A percentile compares a stretch with the other conserved stretches of the same genome.
Evolutionary conservation across 2,113 vertebrate genomes (phyloP).

Genomic region (Serinus canaria): DNA sequence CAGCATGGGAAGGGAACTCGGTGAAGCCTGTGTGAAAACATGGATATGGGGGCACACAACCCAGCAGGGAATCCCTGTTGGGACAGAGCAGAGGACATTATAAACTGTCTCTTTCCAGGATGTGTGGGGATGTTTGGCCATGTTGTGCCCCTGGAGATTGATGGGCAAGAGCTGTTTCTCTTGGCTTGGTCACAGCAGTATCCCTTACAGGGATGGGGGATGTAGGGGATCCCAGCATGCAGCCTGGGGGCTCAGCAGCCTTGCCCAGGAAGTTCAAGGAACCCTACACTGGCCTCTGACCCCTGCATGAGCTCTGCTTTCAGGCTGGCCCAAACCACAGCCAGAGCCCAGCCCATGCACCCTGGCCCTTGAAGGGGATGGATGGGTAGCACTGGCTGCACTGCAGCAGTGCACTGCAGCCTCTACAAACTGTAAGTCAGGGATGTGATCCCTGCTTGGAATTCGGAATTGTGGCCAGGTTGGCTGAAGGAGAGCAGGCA

Average conservation of each 20-base stretch:
- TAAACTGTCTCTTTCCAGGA: neutral
- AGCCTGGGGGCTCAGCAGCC: neutral
- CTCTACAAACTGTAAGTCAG: neutral
- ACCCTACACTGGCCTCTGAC: neutral
- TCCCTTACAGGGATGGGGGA: neutral
- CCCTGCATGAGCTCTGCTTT: rapidly evolving
- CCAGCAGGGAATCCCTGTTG: neutral
- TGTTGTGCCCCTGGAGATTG: neutral
- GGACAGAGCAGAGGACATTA: neutral
- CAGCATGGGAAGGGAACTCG: neutral
- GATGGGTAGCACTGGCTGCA: neutral
- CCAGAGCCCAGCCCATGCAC: neutral
- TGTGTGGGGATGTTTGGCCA: neutral
- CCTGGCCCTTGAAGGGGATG: rapidly evolving
- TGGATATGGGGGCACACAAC: neutral
- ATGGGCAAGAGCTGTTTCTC: neutral
- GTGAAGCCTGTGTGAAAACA: rapidly evolving
- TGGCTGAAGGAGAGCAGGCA: neutral
- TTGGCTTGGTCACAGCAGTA: neutral
- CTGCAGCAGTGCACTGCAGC: neutral
- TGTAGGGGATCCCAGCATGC: neutral
- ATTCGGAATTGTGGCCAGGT: rapidly evolving
- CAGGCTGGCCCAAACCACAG: neutral
- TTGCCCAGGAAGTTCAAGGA: neutral
- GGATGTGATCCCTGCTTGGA: neutral